Conservation (phyloP, 2,113 vertebrate genomes). For the Pedionomus torquatus region DNA sequence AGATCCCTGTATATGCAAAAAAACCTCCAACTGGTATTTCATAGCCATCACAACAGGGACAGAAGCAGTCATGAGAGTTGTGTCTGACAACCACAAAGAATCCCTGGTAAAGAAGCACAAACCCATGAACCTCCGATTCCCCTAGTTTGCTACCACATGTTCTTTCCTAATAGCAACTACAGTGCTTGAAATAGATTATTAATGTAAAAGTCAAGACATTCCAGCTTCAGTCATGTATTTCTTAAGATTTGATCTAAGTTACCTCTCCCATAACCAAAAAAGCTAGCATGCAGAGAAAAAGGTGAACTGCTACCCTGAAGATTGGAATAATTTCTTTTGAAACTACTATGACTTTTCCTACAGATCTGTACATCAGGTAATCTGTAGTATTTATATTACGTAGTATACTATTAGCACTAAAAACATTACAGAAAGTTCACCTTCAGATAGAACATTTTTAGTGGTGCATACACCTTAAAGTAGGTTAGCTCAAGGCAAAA, state of each 20-base stretch:
- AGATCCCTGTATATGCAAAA: neutral
- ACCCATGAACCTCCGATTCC: neutral
- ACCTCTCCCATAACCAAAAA: neutral
- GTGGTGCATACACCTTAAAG: accelerated
- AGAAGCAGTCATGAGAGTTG: neutral
- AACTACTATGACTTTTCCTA: neutral
- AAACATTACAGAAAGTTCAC: neutral
- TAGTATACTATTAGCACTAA: neutral
- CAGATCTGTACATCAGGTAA: neutral
- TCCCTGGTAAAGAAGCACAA: neutral
- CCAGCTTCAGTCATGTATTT: neutral
- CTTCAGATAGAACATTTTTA: neutral
- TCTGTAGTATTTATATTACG: neutral
- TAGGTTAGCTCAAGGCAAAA: neutral
- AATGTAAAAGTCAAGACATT: neutral
- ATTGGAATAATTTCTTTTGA: neutral
- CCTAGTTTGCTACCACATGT: neutral
- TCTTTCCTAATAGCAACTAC: neutral
- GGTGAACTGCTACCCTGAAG: neutral
- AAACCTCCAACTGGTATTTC: neutral
- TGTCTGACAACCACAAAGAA: neutral
- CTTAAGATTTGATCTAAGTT: neutral
- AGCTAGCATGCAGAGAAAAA: neutral
- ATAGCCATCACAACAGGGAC: neutral
- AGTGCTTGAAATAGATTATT: neutral